These are phyloP conservation scores for Coregonus clupeaformis DNA, from an alignment of 2,113 vertebrate genomes.

Conservation along the genomic window DNA sequence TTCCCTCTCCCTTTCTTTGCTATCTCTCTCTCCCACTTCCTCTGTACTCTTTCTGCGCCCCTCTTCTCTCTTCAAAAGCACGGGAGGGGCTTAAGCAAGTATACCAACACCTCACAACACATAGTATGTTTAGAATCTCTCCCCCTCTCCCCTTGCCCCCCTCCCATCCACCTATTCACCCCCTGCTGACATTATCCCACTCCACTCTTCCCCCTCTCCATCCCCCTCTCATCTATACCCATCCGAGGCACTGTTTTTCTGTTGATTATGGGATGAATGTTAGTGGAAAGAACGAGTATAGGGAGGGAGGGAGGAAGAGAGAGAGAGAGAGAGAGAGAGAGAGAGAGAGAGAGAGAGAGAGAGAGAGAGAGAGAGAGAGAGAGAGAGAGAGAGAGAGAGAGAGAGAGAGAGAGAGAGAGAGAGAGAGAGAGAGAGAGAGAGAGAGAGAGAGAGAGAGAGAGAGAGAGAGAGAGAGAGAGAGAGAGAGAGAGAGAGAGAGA, in stretches of 20 bases:
- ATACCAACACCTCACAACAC: slow-evolving; percentile 23
- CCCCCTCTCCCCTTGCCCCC: not conserved
- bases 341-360: not conserved
- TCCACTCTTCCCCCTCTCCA: not conserved
- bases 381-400: slow-evolving; percentile 17
- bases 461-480: slow-evolving; percentile 35
- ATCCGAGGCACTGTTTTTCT: not conserved
- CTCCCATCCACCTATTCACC: slow-evolving; percentile 22
- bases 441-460: slow-evolving; percentile 62
- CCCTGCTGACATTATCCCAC: too few relatives aligned
- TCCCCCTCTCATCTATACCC: too few relatives aligned
- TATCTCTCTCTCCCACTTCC: not conserved
- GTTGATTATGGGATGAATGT: too few relatives aligned
- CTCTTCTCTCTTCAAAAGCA: not conserved
- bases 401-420: slow-evolving; percentile 62
- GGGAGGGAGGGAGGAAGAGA: slow-evolving; percentile 10
- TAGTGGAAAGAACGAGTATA: too few relatives aligned
- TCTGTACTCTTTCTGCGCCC: not conserved
- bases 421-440: slow-evolving; percentile 31
- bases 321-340: slow-evolving; percentile 66
- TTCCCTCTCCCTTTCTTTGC: too few relatives aligned
- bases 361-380: slow-evolving; percentile 73
- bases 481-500: slow-evolving; percentile 54
- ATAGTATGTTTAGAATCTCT: not conserved
- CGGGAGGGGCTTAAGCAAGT: slow-evolving; percentile 14